Conservation (phyloP, 1,140 invertebrate genomes). For the Drosophila tropicalis region DNA sequence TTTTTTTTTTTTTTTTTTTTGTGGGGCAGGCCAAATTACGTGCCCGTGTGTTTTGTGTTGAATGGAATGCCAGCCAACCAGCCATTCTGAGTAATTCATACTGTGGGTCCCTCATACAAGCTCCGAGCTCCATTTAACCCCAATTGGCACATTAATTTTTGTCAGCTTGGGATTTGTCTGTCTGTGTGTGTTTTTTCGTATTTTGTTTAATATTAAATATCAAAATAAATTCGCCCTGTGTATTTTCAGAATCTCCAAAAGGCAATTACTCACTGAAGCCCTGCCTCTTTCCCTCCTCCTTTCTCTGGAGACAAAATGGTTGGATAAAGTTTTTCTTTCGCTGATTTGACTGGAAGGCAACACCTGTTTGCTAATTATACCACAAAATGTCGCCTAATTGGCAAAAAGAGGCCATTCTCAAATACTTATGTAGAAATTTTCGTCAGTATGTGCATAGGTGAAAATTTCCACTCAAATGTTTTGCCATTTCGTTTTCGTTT, state of each 20-base stretch:
- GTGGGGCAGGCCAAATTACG: conserved; percentile 42
- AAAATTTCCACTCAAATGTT: conserved; percentile 12
- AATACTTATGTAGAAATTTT: neutral
- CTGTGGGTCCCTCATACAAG: neutral
- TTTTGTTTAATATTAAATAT: conserved; percentile 52
- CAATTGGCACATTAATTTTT: conserved; percentile 51
- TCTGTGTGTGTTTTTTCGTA: neutral
- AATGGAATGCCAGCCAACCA: conserved; percentile 4
- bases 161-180: conserved; percentile 27
- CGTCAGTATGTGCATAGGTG: neutral
- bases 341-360: conserved; percentile 16
- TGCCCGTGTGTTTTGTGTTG: conserved; percentile 21
- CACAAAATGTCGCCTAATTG: conserved; percentile 7
- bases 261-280: conserved; percentile 14
- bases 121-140: conserved; percentile 45
- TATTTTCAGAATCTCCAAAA: conserved; percentile 20
- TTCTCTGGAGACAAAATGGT: neutral
- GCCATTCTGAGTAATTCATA: neutral
- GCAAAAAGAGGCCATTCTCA: neutral
- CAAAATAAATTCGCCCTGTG: conserved; percentile 30
- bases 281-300: neutral
- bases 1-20: conserved; percentile 9
- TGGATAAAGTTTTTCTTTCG: neutral
- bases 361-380: conserved; percentile 13
- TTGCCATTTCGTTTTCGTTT: conserved; percentile 11